Evolutionary conservation across 2,888 invertebrate genomes (phyloP), one percentile per base, ranked within the genome.

Genomic region (Zelleria hepariella): DNA sequence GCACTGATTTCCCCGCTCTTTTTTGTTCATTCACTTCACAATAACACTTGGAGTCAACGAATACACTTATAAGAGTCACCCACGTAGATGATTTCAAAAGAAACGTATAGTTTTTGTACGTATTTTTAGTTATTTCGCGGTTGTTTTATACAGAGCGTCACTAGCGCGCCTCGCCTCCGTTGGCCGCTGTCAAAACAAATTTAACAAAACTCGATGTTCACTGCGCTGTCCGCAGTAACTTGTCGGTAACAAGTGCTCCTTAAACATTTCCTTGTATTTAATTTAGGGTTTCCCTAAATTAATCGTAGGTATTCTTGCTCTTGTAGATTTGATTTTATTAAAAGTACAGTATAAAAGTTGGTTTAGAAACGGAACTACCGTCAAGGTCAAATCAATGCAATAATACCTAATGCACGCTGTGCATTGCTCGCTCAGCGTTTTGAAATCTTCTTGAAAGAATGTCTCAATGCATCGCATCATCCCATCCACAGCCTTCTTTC

Each of bases 1-100:
- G 75, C 82, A 72, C 79, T 80, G 80, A 84, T 80, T 75, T 68
- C 74, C 80, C 82, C 84, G 85, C 81, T 73, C 79, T 85, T 85
- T 78, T 80, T 78, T 23, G 69, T 71, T 69, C 68, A 67, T 72
- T 73, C 74, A 76, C 75, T 64, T 70, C 74, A 77, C 77, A 66
- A 62, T 65, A 64, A 63, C 54, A 67, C 60, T 64, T 61, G 67
- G 67, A 68, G 67, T 69, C 68, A 65, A 68, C 64, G 61, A 63
- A 62, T 64, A 64, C 68, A 64, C 64, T 69, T 63, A 63, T 72
- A 65, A 66, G 66, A 64, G 69, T 68, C 75, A 78, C 75, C 68
- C 65, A 65, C 68, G 64, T 21, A 57, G 64, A 61, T 61, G 15
- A 56, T 68, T 67, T 70, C 70, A 76, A 73, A 68, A 63, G 67